These are phyloP conservation scores for Brachystomella parvula DNA, from an alignment of 1,140 invertebrate genomes.

Conservation along the genomic window DNA sequence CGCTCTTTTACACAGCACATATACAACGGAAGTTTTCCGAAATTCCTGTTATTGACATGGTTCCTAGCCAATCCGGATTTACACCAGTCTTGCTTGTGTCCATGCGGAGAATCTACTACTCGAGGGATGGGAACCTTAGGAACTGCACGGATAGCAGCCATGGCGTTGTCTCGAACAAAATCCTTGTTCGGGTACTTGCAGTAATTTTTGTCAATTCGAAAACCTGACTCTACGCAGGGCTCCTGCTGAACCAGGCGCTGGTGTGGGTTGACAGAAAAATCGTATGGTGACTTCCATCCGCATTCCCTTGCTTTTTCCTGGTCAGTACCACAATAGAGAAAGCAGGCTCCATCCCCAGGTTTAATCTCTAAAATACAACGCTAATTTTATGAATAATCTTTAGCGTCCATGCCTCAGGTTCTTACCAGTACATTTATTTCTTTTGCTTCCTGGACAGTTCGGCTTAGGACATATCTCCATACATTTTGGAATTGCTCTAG, in stretches of 20 bases:
- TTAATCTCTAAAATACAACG: not conserved
- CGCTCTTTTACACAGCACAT: not conserved
- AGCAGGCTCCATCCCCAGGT: not conserved
- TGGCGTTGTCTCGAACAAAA: not conserved
- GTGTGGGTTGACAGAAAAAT: not conserved
- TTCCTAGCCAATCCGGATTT: not conserved
- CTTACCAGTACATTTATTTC: too few species aligned
- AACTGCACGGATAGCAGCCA: not conserved
- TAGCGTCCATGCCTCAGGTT: too few species aligned
- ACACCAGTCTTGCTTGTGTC: not conserved
- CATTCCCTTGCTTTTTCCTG: not conserved
- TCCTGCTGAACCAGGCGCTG: not conserved
- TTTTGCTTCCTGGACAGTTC: too few species aligned
- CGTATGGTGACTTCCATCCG: not conserved
- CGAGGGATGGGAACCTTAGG: not conserved
- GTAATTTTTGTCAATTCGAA: not conserved
- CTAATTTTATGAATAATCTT: too few species aligned
- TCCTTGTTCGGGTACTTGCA: slow-evolving; percentile 2
- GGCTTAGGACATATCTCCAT: not conserved
- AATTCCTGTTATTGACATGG: not conserved
- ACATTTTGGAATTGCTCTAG: not conserved
- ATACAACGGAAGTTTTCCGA: not conserved
- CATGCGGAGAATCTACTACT: not conserved
- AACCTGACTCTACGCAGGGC: not conserved
- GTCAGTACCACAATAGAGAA: not conserved